phyloP scores from a whole-genome alignment of 2,797 vertebrate genomes.

The Paedocypris micromegethes region DNA sequence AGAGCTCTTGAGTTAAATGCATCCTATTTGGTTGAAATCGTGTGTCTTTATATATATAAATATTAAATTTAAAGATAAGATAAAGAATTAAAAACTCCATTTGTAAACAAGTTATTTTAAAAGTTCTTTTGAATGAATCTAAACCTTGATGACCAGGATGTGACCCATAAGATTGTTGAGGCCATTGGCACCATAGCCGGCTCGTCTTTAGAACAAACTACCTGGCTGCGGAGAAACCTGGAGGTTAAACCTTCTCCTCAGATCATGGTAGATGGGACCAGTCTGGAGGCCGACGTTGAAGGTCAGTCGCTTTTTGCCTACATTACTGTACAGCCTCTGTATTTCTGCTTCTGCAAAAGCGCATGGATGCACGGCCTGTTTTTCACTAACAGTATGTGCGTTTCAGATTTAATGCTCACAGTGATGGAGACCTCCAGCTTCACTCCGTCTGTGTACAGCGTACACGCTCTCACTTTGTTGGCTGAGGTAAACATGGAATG shows the following conservation, averaged over 20 bases:
- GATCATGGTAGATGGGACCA: slow-evolving; percentile 89
- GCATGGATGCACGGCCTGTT: slow-evolving; percentile 17
- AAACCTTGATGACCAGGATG: slow-evolving; percentile 70
- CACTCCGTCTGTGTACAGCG: slow-evolving; percentile 95
- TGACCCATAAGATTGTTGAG: slow-evolving; percentile 96
- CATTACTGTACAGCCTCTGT: neutral
- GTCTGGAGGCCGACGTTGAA: slow-evolving; percentile 89
- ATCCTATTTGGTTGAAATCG: too few species aligned
- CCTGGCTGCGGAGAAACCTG: slow-evolving; percentile 93
- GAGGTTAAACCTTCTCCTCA: slow-evolving; percentile 97
- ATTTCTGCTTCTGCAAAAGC: neutral
- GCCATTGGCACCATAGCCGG: slow-evolving; percentile 93
- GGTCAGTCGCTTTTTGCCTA: slow-evolving; percentile 64
- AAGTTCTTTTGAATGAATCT: neutral
- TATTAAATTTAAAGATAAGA: too few species aligned
- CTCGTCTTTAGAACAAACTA: slow-evolving; percentile 96
- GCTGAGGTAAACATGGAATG: slow-evolving; percentile 82
- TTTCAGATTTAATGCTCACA: slow-evolving; percentile 91
- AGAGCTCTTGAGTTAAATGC: too few species aligned
- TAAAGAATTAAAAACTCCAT: too few species aligned
- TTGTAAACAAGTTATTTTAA: neutral
- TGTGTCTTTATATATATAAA: too few species aligned
- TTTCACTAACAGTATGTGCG: slow-evolving; percentile 40
- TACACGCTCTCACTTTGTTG: slow-evolving; percentile 91
- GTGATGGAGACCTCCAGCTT: slow-evolving; percentile 92